Evolutionary conservation across 2,888 invertebrate genomes (phyloP), one percentile per base, ranked within the genome.

Genomic region (Agonopterix alstromeriana): DNA sequence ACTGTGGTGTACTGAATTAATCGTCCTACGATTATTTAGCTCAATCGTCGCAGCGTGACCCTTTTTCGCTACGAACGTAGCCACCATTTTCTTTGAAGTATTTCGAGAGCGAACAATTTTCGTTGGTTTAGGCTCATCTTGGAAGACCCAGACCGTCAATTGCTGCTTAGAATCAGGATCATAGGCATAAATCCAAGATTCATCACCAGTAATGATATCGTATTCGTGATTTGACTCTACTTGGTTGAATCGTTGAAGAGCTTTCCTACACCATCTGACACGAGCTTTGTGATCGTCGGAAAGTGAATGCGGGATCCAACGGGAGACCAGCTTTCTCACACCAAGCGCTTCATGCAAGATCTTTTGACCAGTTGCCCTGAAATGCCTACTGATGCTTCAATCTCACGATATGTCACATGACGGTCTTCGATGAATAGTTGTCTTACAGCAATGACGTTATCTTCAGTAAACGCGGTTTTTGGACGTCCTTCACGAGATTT

Each of bases 321-420:
- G 54, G 47, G n/a, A 48, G 47, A 55, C 47, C 47, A 54, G 49
- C 52, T 56, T 53, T 56, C 47, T 55, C 42, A 55, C 47, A 48
- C 49, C 45, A 46, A 52, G 48, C 42, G 43, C 49, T 50, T 49
- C 52, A 50, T 57, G 55, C 54, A 53, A 48, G 50, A 55, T 57
- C 43, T 50, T 53, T 40, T 54, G 54, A 43, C 55, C 52, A 35
- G 47, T 50, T 48, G n/a, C n/a, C n/a, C n/a, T n/a, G n/a, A n/a
- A n/a, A n/a, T n/a, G n/a, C n/a, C n/a, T n/a, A n/a, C n/a, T n/a
- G 10, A n/a, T n/a, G 10, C 48, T 46, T 51, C 52, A 46, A 55
- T 56, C 43, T 58, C 53, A 35, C 54, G 52, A 49, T 55, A 56
- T 36, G 53, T 58, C 49, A 55, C 58, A 53, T 56, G 53, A 48